These are phyloP conservation scores for Acrocyrtus sp. DNA, from an alignment of 2,888 invertebrate genomes.

Conservation along the genomic window DNA sequence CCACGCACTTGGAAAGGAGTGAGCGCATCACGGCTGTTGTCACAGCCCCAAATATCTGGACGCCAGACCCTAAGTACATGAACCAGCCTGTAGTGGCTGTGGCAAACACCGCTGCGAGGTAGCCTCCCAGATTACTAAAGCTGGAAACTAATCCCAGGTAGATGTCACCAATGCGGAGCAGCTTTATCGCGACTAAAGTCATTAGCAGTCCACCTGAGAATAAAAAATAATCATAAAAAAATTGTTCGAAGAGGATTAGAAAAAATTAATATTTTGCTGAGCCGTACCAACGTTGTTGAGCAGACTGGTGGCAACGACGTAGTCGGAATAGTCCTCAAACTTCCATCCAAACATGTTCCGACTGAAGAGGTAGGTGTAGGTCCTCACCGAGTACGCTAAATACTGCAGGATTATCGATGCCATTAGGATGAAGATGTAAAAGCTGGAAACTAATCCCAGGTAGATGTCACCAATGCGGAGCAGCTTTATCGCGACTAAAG, in stretches of 20 bases:
- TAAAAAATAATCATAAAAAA: slow-evolving; percentile 7
- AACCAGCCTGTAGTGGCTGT: slow-evolving; percentile 43
- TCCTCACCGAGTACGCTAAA: slow-evolving; percentile 20
- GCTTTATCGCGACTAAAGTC: slow-evolving; percentile 37
- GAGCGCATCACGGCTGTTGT: slow-evolving; percentile 72
- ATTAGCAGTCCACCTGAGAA: slow-evolving; percentile 69
- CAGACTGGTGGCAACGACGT: slow-evolving; percentile 69
- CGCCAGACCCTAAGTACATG: slow-evolving; percentile 64
- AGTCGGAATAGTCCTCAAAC: slow-evolving; percentile 73
- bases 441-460: no score
- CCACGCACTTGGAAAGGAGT: slow-evolving; percentile 72
- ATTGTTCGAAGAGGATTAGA: no score
- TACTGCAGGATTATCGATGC: slow-evolving; percentile 16
- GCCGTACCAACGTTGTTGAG: slow-evolving; percentile 68
- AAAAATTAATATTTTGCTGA: no score
- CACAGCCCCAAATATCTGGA: slow-evolving; percentile 70
- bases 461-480: slow-evolving; percentile 35
- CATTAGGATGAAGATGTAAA: no score
- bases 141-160: slow-evolving; percentile 33
- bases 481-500: slow-evolving; percentile 36
- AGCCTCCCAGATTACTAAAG: slow-evolving; percentile 43
- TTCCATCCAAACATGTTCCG: slow-evolving; percentile 76
- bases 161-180: slow-evolving; percentile 36
- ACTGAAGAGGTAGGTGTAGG: slow-evolving; percentile 70
- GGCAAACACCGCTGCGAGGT: slow-evolving; percentile 39